Percentiles rank a stretch among this genome's conserved stretches.
These are phyloP conservation scores for Erythrolamprus reginae DNA, from an alignment of 2,113 vertebrate genomes.

Conservation along the genomic window DNA sequence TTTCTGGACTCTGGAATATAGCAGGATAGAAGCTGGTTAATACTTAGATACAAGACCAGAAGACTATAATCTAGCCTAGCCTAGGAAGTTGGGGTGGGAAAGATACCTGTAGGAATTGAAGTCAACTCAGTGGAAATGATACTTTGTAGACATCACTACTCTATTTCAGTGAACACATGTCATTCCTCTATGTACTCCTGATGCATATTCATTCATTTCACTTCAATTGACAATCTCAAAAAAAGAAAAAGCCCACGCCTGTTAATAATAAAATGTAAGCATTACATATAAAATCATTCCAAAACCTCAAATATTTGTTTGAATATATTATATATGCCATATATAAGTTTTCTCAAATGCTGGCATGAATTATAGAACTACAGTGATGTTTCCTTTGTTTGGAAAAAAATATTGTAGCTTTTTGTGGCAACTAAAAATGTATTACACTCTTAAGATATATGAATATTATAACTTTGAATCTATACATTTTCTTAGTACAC, in stretches of 20 bases:
- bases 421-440: neutral
- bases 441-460: neutral
- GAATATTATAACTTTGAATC: neutral
- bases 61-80: neutral
- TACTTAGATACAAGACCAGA: neutral
- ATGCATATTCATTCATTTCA: neutral
- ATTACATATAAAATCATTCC: neutral
- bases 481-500: neutral
- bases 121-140: neutral
- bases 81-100: neutral
- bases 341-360: neutral
- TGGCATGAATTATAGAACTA: neutral
- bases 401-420: accelerated
- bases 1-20: neutral
- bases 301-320: neutral
- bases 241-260: neutral
- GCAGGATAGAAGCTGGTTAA: neutral
- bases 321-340: neutral
- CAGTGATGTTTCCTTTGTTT: neutral
- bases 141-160: neutral
- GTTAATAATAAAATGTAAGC: neutral
- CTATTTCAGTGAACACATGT: neutral
- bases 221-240: neutral
- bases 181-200: neutral
- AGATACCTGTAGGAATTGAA: neutral